phyloP scores from a whole-genome alignment of 2,113 vertebrate species.

The Xyliphius kryptos region DNA sequence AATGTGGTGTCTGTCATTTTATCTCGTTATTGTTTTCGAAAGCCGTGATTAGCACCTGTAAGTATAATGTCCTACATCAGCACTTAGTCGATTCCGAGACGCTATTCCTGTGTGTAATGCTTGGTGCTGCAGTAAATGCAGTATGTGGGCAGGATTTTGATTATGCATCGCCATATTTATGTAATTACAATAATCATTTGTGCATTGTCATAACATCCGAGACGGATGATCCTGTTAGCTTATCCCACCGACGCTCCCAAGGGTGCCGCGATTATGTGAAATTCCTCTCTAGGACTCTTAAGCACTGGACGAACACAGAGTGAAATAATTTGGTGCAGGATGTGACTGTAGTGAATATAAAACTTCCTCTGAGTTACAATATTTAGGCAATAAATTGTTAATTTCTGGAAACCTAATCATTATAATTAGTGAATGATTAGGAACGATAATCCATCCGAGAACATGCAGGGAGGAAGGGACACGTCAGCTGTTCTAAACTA shows the following conservation, averaged over 20 bases:
- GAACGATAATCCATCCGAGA: no score
- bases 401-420: no score
- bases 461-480: no score
- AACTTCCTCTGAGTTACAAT: no score
- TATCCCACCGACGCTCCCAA: conserved; percentile 7
- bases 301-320: neutral
- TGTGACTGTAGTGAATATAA: neutral
- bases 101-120: no score
- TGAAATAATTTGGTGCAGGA: neutral
- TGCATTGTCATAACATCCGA: conserved; percentile 9
- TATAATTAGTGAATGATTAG: no score
- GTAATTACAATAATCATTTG: conserved; percentile 18
- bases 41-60: conserved; percentile 23
- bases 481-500: no score
- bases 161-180: neutral
- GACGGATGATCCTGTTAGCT: conserved; percentile 6
- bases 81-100: neutral
- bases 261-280: neutral
- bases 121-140: no score
- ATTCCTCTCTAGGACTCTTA: neutral
- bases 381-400: no score
- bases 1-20: conserved; percentile 20
- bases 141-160: conserved; percentile 6
- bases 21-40: conserved; percentile 11
- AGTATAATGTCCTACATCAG: neutral